phyloP scores from a whole-genome alignment of 2,797 vertebrate species.

The Aplochiton taeniatus region DNA sequence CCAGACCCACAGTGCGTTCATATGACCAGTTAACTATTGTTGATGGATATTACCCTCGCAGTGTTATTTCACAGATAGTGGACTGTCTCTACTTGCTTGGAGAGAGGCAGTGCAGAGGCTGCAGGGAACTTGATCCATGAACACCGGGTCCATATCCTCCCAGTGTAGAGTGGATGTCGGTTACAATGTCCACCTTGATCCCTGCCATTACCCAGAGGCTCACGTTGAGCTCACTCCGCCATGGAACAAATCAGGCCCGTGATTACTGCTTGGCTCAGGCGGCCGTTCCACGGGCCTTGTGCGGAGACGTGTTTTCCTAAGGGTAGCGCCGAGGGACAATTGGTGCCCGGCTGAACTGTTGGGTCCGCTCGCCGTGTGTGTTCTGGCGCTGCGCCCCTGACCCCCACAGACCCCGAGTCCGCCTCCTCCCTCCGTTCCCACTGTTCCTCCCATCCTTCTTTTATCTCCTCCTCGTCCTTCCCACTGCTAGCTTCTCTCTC shows the following conservation, averaged over 20 bases:
- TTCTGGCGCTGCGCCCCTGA: constrained; percentile 69
- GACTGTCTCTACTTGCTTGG: too few relatives aligned
- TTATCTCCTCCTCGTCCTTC: neutral
- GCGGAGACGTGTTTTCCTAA: constrained; percentile 73
- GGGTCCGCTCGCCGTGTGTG: constrained; percentile 70
- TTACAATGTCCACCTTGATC: constrained; percentile 55
- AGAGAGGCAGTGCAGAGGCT: too few relatives aligned
- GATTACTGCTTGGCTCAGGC: constrained; percentile 70
- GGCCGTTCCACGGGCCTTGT: constrained; percentile 53
- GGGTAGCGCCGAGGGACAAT: constrained; percentile 70
- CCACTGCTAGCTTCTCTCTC: too few relatives aligned
- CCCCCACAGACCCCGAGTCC: constrained; percentile 68
- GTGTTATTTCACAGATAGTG: neutral
- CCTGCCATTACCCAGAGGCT: constrained; percentile 49
- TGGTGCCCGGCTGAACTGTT: constrained; percentile 71
- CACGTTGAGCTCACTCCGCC: constrained; percentile 51
- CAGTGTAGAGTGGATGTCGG: constrained; percentile 42
- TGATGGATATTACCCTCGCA: neutral
- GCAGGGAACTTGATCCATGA: constrained; percentile 24
- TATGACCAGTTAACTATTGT: neutral
- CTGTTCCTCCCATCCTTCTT: neutral
- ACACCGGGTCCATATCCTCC: constrained; percentile 20
- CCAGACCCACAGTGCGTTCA: neutral
- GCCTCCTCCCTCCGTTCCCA: constrained; percentile 38
- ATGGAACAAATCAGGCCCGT: constrained; percentile 69